Evolutionary conservation across 2,113 vertebrate genomes (phyloP), one percentile per base, ranked within the genome.

Genomic region (Hipposideros armiger): DNA sequence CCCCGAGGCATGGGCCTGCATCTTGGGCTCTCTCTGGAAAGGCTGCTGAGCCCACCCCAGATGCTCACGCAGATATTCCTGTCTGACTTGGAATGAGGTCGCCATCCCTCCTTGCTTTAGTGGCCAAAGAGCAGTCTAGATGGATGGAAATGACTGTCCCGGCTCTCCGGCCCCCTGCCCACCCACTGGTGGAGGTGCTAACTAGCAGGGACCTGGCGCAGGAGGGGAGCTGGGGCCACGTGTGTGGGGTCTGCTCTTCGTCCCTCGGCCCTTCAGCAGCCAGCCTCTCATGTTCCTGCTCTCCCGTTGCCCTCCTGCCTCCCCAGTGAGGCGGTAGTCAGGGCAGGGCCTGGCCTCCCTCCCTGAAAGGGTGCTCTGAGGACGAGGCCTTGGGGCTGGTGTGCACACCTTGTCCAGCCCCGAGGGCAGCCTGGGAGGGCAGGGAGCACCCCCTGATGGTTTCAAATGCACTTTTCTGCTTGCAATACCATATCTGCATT

Each of bases 401-500:
- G 42, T 4, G 76, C 9, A 6, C 50, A 4, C 70, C 74, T 60
- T 4, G 16, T 22, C 90, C 74, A 3, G 10, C 6, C 42, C 69
- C 0, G 1, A 64, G 58, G 69, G 47, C 42, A 28, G 90, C 74
- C 40, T 45, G 17, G 97, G 95, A 95, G 93, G 93, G 97, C 87
- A 26, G 5, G 62, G 95, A 60, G 89, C 97, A 83, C 64, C 28
- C 28, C 95, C 97, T 97, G 90, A 96, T 97, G 96, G 96, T 92
- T 98, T 96, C 97, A 82, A 85, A 96, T 97, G 97, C 98, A 98
- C 98, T 98, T 98, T 98, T 97, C 98, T 97, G 97, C 97, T 98
- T 98, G 97, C 90, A 83, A 96, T 97, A 95, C 97, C 95, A 24
- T 94, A 7, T 78, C 97, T 97, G 94, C 95, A 58, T 97, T 97